A percentile compares a stretch with the other conserved stretches of the same genome.
These are phyloP conservation scores for Esox niger DNA, from an alignment of 2,113 vertebrate species.

Conservation along the genomic window DNA sequence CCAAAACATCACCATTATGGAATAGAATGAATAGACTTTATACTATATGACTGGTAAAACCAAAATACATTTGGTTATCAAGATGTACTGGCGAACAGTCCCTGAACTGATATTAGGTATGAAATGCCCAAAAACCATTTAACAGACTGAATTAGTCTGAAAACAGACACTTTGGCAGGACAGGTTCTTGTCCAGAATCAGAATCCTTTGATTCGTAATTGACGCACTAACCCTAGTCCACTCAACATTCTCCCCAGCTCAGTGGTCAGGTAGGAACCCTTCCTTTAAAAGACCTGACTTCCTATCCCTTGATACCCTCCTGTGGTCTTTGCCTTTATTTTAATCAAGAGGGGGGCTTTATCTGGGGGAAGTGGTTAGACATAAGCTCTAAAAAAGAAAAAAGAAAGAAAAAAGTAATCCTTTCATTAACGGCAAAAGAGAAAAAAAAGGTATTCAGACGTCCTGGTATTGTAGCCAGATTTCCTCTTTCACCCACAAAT, in stretches of 20 bases:
- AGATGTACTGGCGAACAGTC: neutral
- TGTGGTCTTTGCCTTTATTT: neutral
- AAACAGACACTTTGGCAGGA: neutral
- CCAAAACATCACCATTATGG: neutral
- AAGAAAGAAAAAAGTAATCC: neutral
- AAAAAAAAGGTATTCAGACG: neutral
- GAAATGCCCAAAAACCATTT: neutral
- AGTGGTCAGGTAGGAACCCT: neutral
- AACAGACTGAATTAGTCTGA: neutral
- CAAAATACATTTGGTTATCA: neutral
- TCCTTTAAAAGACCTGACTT: neutral
- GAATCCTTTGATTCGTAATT: conserved; percentile 1
- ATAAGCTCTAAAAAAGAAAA: neutral
- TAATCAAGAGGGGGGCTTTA: conserved; percentile 5
- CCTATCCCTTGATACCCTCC: neutral
- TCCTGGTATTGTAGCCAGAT: conserved; percentile 1
- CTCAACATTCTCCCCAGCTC: neutral
- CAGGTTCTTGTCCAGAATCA: neutral
- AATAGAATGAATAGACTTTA: neutral
- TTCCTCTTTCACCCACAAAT: neutral
- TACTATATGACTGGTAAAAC: neutral
- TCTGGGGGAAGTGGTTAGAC: conserved; percentile 1
- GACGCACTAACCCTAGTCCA: neutral
- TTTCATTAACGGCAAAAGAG: neutral
- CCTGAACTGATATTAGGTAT: neutral